Evolutionary conservation across 2,888 invertebrate genomes (phyloP).

Genomic region (Eilema depressum): DNA sequence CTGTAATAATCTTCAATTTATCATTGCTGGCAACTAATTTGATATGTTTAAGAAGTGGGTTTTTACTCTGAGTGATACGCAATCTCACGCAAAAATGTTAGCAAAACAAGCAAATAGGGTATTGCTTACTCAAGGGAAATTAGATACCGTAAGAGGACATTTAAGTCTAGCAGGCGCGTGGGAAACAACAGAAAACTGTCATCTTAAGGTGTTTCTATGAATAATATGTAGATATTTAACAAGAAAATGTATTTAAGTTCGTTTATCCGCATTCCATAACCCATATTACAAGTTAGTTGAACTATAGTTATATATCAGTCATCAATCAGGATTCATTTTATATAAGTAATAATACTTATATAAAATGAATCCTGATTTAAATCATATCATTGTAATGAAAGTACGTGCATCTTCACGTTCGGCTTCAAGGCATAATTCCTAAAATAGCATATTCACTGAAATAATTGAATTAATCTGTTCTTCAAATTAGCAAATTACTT

Average conservation of each 20-base stretch:
- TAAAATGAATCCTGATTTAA: background rate
- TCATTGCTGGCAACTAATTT: constrained; percentile 25
- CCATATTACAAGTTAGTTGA: background rate
- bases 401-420: background rate
- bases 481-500: background rate
- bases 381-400: background rate
- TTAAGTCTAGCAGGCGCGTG: constrained; percentile 66
- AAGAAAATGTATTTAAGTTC: background rate
- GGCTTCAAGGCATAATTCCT: background rate
- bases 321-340: too few species aligned
- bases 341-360: background rate
- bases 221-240: constrained; percentile 4
- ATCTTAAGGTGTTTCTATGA: constrained; percentile 57
- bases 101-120: constrained; percentile 36
- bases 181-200: constrained; percentile 65
- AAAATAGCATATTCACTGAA: background rate
- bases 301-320: background rate
- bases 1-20: background rate
- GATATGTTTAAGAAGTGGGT: constrained; percentile 28
- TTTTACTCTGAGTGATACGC: constrained; percentile 24
- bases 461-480: constrained; percentile 6
- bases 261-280: background rate
- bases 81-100: constrained; percentile 48
- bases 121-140: constrained; percentile 67
- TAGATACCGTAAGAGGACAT: constrained; percentile 46